phyloP scores from a whole-genome alignment of 2,797 vertebrate genomes.

The Sebastes elongatus region DNA sequence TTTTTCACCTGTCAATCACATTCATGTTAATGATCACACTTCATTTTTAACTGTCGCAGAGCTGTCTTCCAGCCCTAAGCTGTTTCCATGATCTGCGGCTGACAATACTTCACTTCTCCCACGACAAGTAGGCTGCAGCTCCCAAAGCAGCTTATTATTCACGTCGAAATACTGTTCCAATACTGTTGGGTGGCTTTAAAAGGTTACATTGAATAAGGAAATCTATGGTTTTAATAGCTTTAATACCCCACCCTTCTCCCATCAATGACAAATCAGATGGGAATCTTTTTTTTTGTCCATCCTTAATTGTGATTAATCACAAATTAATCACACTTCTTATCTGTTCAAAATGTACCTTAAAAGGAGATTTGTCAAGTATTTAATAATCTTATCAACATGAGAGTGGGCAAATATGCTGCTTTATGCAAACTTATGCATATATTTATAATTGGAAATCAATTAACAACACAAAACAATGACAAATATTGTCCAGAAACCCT shows the following conservation, averaged over 20 bases:
- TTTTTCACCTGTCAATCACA: slow-evolving; percentile 49
- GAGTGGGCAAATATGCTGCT: too few species aligned
- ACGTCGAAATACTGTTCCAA: background rate
- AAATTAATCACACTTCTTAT: too few species aligned
- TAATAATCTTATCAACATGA: too few species aligned
- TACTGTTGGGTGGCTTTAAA: background rate
- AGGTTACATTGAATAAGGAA: background rate
- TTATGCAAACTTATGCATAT: too few species aligned
- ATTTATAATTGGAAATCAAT: too few species aligned
- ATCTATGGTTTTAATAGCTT: background rate
- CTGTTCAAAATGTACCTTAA: too few species aligned
- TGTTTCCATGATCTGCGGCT: slow-evolving; percentile 25
- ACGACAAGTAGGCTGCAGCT: background rate
- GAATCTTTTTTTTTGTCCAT: background rate
- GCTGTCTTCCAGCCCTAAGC: slow-evolving; percentile 27
- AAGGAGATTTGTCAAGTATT: too few species aligned
- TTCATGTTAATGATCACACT: slow-evolving; percentile 27
- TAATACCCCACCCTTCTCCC: background rate
- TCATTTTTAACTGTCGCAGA: slow-evolving; percentile 24
- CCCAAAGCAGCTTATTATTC: slow-evolving; percentile 7
- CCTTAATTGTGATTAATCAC: too few species aligned
- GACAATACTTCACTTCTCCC: slow-evolving; percentile 8
- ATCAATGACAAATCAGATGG: background rate
- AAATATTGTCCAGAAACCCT: too few species aligned
- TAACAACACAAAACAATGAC: too few species aligned